Evolutionary conservation across 2,797 vertebrate species (phyloP), one percentile per base, ranked within the genome.

Genomic region (Betta splendens): DNA sequence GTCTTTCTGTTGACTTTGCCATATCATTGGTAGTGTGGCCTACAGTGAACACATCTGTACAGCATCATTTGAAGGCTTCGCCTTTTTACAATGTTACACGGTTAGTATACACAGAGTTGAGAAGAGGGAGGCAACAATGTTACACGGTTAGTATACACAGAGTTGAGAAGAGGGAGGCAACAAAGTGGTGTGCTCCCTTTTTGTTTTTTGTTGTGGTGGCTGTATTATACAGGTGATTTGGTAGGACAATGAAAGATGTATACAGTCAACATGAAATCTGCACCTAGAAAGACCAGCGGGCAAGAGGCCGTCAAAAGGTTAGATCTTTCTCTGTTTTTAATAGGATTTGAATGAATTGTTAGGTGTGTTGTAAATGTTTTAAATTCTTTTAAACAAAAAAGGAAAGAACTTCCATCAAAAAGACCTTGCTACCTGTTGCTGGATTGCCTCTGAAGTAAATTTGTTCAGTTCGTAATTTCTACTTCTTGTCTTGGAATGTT

Each of bases 281-380:
- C 91, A 80, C 57, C 62, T 46, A 66, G 61, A 60, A 58, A 36
- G 64, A 68, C 91, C 87, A 88, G 89, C 85, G 88, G 89, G 87
- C 90, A 86, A 88, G 89, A 91, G 84, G 86, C 90, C 87, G 87
- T 94, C 81, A 89, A 89, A 92, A 90, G 87, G 93, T 76, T 50
- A 85, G 75, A 86, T 90, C 87, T 86, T 85, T 22, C 15, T 38
- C 3, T 90, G 62, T 91, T 97, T 97, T 96, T 94, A 95, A 92
- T 94, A 94, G 93, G 92, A 95, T 90, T 94, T 93, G 85, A 87
- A 85, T 87, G 87, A 92, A 94, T 94, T 94, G 93, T 94, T 95
- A 92, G 93, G 89, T 94, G 93, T 98, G 93, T 94, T 95, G 93
- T 97, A 95, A 94, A 96, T 93, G 91, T 98, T 97, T 98, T 96